Conservation (phyloP, 2,888 invertebrate genomes). For the Spilarctia lutea region DNA sequence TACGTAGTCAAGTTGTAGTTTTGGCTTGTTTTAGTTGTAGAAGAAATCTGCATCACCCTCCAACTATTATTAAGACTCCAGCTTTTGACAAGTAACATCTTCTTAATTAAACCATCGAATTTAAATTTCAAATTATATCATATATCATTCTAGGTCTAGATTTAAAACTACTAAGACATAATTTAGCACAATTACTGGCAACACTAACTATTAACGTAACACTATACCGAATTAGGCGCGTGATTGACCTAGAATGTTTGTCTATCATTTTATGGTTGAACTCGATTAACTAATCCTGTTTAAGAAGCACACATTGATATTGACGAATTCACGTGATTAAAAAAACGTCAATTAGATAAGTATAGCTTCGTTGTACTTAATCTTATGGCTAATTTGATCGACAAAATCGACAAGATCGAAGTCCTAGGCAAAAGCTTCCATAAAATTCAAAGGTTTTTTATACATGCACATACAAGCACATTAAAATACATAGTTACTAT, state of each 20-base stretch:
- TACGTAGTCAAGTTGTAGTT: too few relatives aligned
- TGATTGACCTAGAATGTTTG: conserved; percentile 57
- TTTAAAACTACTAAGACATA: conserved; percentile 16
- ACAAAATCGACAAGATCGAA: too few relatives aligned
- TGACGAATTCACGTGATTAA: not conserved
- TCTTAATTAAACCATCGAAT: too few relatives aligned
- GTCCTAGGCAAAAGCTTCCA: not conserved
- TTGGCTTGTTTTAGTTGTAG: too few relatives aligned
- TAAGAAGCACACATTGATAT: conserved; percentile 32
- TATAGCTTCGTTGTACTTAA: not conserved
- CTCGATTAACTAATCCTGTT: conserved; percentile 37
- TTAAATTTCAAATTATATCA: not conserved
- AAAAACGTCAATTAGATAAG: not conserved
- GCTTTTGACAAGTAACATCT: too few relatives aligned
- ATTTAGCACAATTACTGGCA: conserved; percentile 29
- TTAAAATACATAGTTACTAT: too few relatives aligned
- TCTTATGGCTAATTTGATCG: not conserved
- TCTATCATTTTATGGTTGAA: conserved; percentile 45
- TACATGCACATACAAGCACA: not conserved
- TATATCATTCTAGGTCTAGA: conserved; percentile 36
- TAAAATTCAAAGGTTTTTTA: not conserved
- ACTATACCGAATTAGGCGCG: conserved; percentile 27
- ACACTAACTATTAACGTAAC: conserved; percentile 27
- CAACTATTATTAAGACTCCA: not conserved
- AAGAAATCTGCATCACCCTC: not conserved